phyloP scores from a whole-genome alignment of 2,888 invertebrate genomes.

The Cyrtodaria siliqua region DNA sequence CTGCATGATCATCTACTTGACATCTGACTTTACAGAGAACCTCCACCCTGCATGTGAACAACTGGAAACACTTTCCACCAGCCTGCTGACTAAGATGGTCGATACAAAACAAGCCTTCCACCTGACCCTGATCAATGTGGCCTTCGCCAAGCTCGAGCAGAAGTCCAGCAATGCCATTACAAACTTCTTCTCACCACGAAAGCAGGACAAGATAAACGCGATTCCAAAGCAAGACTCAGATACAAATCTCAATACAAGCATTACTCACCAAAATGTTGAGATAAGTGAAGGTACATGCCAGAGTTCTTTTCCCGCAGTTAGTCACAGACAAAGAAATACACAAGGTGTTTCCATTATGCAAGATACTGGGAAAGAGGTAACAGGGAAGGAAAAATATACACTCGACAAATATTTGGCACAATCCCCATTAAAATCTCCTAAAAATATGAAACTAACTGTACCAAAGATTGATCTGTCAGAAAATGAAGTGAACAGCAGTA shows the following conservation, averaged over 20 bases:
- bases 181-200: slow-evolving; percentile 63
- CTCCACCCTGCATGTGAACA: slow-evolving; percentile 34
- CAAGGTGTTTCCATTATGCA: too few species aligned
- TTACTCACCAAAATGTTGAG: too few species aligned
- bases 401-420: too few species aligned
- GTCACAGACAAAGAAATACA: too few species aligned
- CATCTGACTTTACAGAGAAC: slow-evolving; percentile 67
- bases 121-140: slow-evolving; percentile 76
- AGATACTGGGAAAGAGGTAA: neutral
- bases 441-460: too few species aligned
- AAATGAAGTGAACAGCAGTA: too few species aligned
- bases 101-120: slow-evolving; percentile 70
- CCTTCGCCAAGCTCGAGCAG: slow-evolving; percentile 74
- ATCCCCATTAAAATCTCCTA: too few species aligned
- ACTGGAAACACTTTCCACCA: slow-evolving; percentile 63
- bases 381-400: neutral
- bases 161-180: slow-evolving; percentile 62
- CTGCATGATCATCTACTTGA: too few species aligned
- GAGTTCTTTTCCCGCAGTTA: too few species aligned
- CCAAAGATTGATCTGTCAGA: too few species aligned
- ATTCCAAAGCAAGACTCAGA: neutral
- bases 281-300: too few species aligned
- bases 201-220: neutral
- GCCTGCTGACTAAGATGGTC: slow-evolving; percentile 72
- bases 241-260: too few species aligned